Base-by-base conservation (phyloP, 2,797 vertebrate genomes). In the Erpetoichthys calabaricus region DNA sequence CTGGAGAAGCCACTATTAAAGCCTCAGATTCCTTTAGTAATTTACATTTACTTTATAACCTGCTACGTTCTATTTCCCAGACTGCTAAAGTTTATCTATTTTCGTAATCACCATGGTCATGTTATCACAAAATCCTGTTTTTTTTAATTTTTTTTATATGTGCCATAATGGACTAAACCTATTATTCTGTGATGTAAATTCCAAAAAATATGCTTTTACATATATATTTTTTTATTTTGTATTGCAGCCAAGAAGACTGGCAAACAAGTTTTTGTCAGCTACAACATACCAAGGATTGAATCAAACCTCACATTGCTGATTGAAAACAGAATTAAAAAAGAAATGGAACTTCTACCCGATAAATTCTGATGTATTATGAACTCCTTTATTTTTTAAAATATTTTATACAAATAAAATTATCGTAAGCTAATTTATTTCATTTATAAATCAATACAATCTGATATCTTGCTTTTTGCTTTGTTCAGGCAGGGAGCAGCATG, bases 231-330 rank as follows among this genome's bases (percentile, higher is more conserved):
- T 68, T 57, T 71, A 47, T 65, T 75, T 75, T 71, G 46, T 72
- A 10, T 75, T 76, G 45, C 76, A 97, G 95, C 94, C 66, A 92
- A 89, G 85, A 95, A 89, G 84, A 98, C 93, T 3, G 88, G 85
- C 75, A 98, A 97, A 62, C 95, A 98, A 73, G 83, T 97, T 53
- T 98, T 91, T 75, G 90, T 93, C 71, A 98, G 94, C 72, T 91
- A 91, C 72, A 94, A 89, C 59, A 79, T 98, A 51, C 85, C 88
- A 3, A 74, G 78, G 65, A 87, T 84, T 0, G 85, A 93, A 72
- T 78, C 83, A 62, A 86, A 60, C 71, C 75, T 93, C 57, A 72
- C 83, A 5, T 75, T 98, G 5, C 75, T 92, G 44, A 87, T 98
- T 74, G 94, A 98, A 74, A 86, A 90, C 75, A 76, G 93, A 63